phyloP scores from a whole-genome alignment of 2,888 invertebrate species.

The Megastigmus dorsalis region DNA sequence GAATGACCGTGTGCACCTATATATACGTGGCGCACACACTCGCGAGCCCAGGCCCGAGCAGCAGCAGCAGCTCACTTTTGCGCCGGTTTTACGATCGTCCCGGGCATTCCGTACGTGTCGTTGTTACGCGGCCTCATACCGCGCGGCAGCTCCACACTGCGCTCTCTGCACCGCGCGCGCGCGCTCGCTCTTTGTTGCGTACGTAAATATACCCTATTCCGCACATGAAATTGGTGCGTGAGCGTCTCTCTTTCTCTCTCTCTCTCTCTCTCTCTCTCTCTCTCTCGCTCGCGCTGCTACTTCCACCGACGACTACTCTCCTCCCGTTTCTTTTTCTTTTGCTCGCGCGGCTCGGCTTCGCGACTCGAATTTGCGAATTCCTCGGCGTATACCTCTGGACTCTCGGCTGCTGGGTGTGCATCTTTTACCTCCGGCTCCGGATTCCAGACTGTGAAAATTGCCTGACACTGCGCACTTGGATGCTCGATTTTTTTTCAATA shows the following conservation, averaged over 20 bases:
- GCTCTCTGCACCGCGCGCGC: too few relatives aligned
- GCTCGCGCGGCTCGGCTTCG: constrained; percentile 13
- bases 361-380: constrained; percentile 47
- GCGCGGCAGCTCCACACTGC: neutral
- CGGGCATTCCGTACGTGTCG: constrained; percentile 55
- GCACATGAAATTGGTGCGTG: constrained; percentile 52
- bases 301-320: too few relatives aligned
- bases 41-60: neutral
- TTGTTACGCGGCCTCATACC: constrained; percentile 38
- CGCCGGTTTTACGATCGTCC: constrained; percentile 52
- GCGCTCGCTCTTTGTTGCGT: constrained; percentile 47
- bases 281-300: constrained; percentile 1
- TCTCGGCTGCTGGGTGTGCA: too few relatives aligned
- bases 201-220: constrained; percentile 53
- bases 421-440: constrained; percentile 1
- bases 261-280: constrained; percentile 9
- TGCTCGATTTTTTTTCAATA: too few relatives aligned
- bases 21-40: neutral
- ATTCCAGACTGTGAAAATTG: constrained; percentile 11
- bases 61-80: constrained; percentile 37
- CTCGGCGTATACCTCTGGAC: constrained; percentile 7
- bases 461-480: too few relatives aligned
- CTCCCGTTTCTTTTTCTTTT: constrained; percentile 11
- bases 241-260: neutral
- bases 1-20: constrained; percentile 12